phyloP scores from a whole-genome alignment of 2,888 invertebrate genomes.

The Bembecia ichneumoniformis region DNA sequence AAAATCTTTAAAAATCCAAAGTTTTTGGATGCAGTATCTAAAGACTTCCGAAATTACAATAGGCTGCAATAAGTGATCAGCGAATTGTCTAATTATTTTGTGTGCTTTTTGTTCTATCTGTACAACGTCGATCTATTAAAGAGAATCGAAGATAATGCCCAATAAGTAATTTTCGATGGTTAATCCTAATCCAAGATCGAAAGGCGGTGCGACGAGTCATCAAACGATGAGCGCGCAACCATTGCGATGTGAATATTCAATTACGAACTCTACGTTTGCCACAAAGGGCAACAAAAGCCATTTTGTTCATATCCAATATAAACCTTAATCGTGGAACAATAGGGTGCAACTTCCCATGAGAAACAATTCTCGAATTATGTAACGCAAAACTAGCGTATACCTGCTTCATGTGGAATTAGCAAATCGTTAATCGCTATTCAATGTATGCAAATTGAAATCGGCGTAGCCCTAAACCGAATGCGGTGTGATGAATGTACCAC shows the following conservation, averaged over 20 bases:
- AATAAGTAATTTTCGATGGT: background rate
- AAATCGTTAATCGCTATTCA: slow-evolving; percentile 34
- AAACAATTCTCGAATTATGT: slow-evolving; percentile 1
- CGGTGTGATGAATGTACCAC: background rate
- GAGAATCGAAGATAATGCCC: background rate
- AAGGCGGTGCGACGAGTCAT: slow-evolving; percentile 23
- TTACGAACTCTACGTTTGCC: slow-evolving; percentile 33
- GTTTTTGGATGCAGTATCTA: too few species aligned
- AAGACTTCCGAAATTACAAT: too few species aligned
- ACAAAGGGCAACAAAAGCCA: slow-evolving; percentile 15
- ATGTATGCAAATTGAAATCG: slow-evolving; percentile 41
- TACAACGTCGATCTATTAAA: background rate
- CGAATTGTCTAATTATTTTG: too few species aligned
- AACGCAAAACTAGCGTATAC: slow-evolving; percentile 1
- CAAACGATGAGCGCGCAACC: slow-evolving; percentile 35
- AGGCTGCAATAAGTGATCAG: too few species aligned
- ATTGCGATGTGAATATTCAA: slow-evolving; percentile 55
- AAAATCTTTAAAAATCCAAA: too few species aligned
- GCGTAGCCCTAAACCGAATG: slow-evolving; percentile 17
- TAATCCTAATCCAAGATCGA: background rate
- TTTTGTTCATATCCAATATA: slow-evolving; percentile 14
- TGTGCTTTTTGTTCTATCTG: too few species aligned
- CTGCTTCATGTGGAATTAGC: slow-evolving; percentile 26
- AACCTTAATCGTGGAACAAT: slow-evolving; percentile 17
- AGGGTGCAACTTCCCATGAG: slow-evolving; percentile 8